These are phyloP conservation scores for Drosophila eugracilis DNA, from an alignment of 1,140 invertebrate species.

Conservation along the genomic window DNA sequence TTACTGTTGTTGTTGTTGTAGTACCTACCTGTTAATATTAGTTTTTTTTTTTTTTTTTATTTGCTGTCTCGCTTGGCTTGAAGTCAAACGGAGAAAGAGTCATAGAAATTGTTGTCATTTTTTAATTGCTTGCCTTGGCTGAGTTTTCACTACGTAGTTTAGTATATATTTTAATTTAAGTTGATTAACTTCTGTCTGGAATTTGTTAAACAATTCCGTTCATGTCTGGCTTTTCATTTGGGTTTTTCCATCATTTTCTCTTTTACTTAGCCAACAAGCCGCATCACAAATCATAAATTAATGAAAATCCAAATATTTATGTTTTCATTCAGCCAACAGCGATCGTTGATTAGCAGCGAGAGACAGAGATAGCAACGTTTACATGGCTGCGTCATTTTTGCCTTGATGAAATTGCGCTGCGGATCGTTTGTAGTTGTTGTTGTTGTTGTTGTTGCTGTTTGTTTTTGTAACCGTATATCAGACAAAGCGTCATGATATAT, in stretches of 20 bases:
- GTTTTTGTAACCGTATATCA: slow-evolving; percentile 58
- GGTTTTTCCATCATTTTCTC: slow-evolving; percentile 27
- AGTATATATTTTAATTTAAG: slow-evolving; percentile 72
- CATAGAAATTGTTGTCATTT: slow-evolving; percentile 65
- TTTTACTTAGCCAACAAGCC: slow-evolving; percentile 2
- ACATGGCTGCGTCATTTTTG: slow-evolving; percentile 55
- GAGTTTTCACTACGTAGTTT: slow-evolving; percentile 44
- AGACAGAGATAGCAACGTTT: slow-evolving; percentile 26
- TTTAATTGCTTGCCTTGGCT: slow-evolving; percentile 35
- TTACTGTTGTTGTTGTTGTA: slow-evolving; percentile 5
- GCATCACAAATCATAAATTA: slow-evolving; percentile 37
- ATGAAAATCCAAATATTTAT: slow-evolving; percentile 36
- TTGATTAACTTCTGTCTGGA: slow-evolving; percentile 73
- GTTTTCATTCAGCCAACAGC: slow-evolving; percentile 40
- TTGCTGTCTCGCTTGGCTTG: slow-evolving; percentile 49
- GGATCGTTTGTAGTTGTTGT: slow-evolving; percentile 14
- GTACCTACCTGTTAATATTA: slow-evolving; percentile 31
- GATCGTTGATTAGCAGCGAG: slow-evolving; percentile 23
- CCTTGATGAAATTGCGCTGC: slow-evolving; percentile 56
- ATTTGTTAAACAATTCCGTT: slow-evolving; percentile 49
- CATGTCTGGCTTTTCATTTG: slow-evolving; percentile 17
- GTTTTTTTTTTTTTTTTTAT: slow-evolving; percentile 2
- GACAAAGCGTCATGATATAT: slow-evolving; percentile 55
- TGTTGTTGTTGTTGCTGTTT: slow-evolving; percentile 11
- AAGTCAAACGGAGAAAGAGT: slow-evolving; percentile 60